Evolutionary conservation across 2,797 vertebrate genomes (phyloP), one percentile per base, ranked within the genome.

Genomic region (Poecilia velifera): DNA sequence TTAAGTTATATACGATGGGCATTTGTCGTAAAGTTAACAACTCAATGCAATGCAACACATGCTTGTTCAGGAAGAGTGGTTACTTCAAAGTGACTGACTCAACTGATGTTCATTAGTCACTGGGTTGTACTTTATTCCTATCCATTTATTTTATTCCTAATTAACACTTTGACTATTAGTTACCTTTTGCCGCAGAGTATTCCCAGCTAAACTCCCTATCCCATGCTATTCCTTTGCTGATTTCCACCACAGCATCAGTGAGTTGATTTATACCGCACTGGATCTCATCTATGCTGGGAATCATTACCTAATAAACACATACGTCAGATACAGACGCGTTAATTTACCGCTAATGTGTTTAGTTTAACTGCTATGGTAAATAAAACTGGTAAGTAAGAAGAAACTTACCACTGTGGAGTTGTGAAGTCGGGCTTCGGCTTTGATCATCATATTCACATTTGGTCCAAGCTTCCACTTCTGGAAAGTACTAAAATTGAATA

Each of bases 221-320:
- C 97, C 97, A 95, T 72, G 90, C 77, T 76, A 97, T 91, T 62
- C 94, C 94, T 78, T 94, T 92, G 91, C 85, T 97, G 81, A 97
- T 96, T 86, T 97, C 96, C 90, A 97, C 36, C 25, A 94, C 92
- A 84, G 96, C 83, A 9, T 96, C 90, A 59, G 93, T 92, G 85
- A 96, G 83, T 2, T 81, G 91, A 87, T 95, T 96, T 79, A 97
- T 93, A 73, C 90, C 92, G 12, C 95, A 93, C 66, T 97, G 97
- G 79, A 96, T 95, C 74, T 96, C 94, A 3, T 96, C 95, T 81
- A 97, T 89, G 88, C 91, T 96, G 41, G 97, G 97, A 79, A 93
- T 82, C 70, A 97, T 96, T 1, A 96, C 92, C 96, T 97, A 74
- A 74, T 39, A 62, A 82, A 6, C 43, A 64, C 22, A 84, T 74